Evolutionary conservation across 2,888 invertebrate genomes (phyloP), one percentile per base, ranked within the genome.

Genomic region (Byasa hedistus): DNA sequence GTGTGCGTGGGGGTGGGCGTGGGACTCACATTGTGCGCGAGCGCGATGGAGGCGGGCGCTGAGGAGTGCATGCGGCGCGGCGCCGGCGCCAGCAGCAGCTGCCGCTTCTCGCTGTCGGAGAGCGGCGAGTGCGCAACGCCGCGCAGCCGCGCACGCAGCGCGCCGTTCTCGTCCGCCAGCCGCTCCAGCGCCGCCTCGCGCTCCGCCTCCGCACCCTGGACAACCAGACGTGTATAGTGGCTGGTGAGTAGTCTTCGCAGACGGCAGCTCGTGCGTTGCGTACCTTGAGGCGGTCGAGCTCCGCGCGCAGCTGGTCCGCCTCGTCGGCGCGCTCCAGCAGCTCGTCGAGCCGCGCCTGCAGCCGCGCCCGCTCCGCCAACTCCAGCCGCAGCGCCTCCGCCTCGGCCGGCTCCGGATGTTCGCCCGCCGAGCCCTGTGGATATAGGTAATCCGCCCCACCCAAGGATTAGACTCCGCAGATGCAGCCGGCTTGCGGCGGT

Each of bases 31-130:
- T 89, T 89, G 71, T 85, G 84, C 15, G 89, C 89, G 24, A 79
- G 95, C 92, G 89, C 96, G 76, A 96, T 96, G 65, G 96, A 96
- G n/a, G 95, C 95, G 22, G 96, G 96, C 61, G 96, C 96, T 61
- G 96, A 96, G 77, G 94, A 95, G 82, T 96, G 96, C 83, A 96
- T 93, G 75, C 95, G 92, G 87, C 78, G 79, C 75, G 90, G 91
- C 79, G 91, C 89, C 48, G 91, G 91, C 81, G 96, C 96, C 76
- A 95, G 93, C 80, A 96, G 91, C 78, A 96, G 92, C 85, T 96
- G 96, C 78, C 96, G 94, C 87, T 96, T 96, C 91, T 96, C 96
- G 76, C 95, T 94, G 89, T 96, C 96, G 61, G 96, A 96, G 72
- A 96, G 91, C 71, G 96, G 96, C 69, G 96, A 96, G 87, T 96